Conservation (phyloP, 2,113 vertebrate genomes). For the Natator depressus region DNA sequence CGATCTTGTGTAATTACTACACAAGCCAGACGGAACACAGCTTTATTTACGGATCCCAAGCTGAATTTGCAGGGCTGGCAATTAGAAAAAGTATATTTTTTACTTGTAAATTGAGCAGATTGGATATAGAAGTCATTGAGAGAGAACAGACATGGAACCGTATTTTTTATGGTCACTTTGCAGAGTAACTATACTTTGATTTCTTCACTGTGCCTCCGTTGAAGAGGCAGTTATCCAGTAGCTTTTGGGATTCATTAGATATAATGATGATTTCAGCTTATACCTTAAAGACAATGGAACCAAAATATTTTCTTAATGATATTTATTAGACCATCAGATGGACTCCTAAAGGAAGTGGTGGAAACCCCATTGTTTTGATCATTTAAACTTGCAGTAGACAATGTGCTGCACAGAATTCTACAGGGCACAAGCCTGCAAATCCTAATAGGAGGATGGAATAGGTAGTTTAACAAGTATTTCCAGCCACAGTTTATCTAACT, state of each 20-base stretch:
- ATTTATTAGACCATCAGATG: accelerated
- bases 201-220: not conserved
- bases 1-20: not conserved
- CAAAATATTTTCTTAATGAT: not conserved
- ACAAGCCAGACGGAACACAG: not conserved
- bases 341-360: not conserved
- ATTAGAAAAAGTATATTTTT: not conserved
- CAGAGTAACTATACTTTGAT: not conserved
- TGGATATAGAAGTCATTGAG: not conserved
- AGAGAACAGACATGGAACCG: not conserved
- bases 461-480: not conserved
- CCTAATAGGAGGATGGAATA: not conserved
- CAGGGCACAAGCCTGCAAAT: not conserved
- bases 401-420: not conserved
- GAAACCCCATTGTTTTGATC: not conserved
- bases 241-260: not conserved
- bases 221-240: not conserved
- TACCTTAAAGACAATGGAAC: not conserved
- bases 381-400: not conserved
- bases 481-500: not conserved
- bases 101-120: not conserved
- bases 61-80: not conserved
- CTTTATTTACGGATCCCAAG: accelerated
- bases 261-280: not conserved
- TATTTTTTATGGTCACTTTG: not conserved